Conservation (phyloP, 2,113 vertebrate genomes). For the Beaufortia kweichowensis region DNA sequence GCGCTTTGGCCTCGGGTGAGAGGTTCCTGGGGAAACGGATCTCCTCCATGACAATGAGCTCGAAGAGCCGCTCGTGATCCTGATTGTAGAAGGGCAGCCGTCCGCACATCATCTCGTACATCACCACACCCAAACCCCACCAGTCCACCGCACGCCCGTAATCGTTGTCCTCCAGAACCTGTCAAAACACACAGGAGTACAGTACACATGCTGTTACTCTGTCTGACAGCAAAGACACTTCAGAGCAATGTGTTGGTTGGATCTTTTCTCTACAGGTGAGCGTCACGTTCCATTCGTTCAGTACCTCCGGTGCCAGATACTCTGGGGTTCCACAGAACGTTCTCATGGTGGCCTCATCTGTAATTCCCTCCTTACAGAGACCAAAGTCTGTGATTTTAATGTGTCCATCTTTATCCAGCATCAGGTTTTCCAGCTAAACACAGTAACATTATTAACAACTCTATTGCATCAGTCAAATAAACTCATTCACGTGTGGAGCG, state of each 20-base stretch:
- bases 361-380: slow-evolving; percentile 94
- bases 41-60: slow-evolving; percentile 92
- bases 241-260: too few species aligned
- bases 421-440: slow-evolving; percentile 88
- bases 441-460: background rate
- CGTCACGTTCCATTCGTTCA: background rate
- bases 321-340: slow-evolving; percentile 94
- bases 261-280: background rate
- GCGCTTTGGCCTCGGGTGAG: slow-evolving; percentile 81
- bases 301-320: slow-evolving; percentile 91
- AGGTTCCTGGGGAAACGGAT: slow-evolving; percentile 91
- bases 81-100: slow-evolving; percentile 92
- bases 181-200: slow-evolving; percentile 49
- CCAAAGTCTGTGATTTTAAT: slow-evolving; percentile 95
- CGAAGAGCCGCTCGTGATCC: slow-evolving; percentile 91
- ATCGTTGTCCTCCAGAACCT: slow-evolving; percentile 93
- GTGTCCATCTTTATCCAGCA: slow-evolving; percentile 94
- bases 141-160: slow-evolving; percentile 91
- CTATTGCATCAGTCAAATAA: too few species aligned
- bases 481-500: background rate
- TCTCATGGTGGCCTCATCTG: slow-evolving; percentile 93
- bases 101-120: slow-evolving; percentile 93
- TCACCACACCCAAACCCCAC: slow-evolving; percentile 93
- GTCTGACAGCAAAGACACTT: too few species aligned
- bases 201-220: too few species aligned